These are phyloP conservation scores for Syngnathus acus DNA, from an alignment of 2,797 vertebrate species.

Conservation along the genomic window DNA sequence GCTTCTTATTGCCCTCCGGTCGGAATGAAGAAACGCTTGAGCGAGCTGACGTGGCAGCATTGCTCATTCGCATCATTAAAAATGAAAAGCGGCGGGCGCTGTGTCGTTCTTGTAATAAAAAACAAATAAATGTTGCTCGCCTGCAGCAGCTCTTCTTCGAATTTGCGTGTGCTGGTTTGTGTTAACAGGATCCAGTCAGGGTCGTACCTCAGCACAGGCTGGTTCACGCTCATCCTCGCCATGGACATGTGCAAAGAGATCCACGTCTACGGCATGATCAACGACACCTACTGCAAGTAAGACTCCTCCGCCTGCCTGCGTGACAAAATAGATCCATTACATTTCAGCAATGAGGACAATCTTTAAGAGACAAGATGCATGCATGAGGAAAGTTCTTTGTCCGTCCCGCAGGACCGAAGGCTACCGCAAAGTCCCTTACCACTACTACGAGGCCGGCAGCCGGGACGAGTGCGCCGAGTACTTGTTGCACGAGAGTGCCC, in stretches of 20 bases:
- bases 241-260: conserved; percentile 98
- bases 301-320: conserved; percentile 34
- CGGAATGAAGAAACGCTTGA: conserved; percentile 40
- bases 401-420: conserved; percentile 75
- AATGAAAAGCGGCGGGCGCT: conserved; percentile 43
- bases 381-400: not conserved
- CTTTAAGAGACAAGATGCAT: too few species aligned
- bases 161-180: conserved; percentile 42
- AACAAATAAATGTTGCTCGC: conserved; percentile 22
- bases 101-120: conserved; percentile 25
- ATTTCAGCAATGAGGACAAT: too few species aligned
- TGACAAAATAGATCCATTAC: too few species aligned
- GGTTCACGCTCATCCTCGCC: conserved; percentile 97
- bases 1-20: conserved; percentile 21
- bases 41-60: conserved; percentile 31
- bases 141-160: conserved; percentile 15
- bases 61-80: conserved; percentile 46
- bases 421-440: conserved; percentile 89
- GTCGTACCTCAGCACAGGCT: conserved; percentile 96
- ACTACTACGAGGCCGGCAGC: conserved; percentile 90
- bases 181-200: conserved; percentile 88
- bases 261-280: conserved; percentile 97
- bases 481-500: conserved; percentile 88
- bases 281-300: conserved; percentile 99
- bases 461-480: conserved; percentile 93